Conservation (phyloP, 2,113 vertebrate genomes). For the Oreochromis tanganicae region DNA sequence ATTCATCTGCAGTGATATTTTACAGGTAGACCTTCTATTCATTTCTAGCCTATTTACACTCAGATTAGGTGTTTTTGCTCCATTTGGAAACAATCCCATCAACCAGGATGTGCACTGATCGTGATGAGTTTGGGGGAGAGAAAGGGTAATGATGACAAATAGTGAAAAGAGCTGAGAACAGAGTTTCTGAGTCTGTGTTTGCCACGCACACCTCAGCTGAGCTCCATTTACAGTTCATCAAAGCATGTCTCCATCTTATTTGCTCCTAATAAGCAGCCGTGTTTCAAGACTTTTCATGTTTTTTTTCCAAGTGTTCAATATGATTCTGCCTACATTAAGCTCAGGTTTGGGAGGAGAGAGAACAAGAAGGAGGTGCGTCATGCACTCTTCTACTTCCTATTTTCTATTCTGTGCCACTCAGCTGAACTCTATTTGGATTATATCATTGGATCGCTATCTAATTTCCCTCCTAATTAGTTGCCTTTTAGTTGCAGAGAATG, state of each 20-base stretch:
- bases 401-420: not conserved
- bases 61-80: not conserved
- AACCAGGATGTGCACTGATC: not conserved
- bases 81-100: not conserved
- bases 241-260: not conserved
- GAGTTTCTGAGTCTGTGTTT: not conserved
- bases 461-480: slow-evolving; percentile 59
- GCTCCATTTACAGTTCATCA: not conserved
- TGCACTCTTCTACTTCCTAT: not conserved
- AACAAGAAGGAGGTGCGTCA: not conserved
- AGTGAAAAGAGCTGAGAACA: not conserved
- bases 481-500: slow-evolving; percentile 27
- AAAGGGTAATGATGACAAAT: not conserved
- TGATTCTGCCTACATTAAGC: not conserved
- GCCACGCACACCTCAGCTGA: not conserved
- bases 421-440: slow-evolving; percentile 50
- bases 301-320: not conserved
- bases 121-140: not conserved
- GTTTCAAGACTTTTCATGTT: not conserved
- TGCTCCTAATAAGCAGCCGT: not conserved
- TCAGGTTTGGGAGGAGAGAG: not conserved
- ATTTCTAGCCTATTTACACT: slow-evolving; percentile 9
- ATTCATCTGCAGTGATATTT: not conserved
- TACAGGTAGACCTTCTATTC: not conserved
- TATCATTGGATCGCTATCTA: slow-evolving; percentile 30